Evolutionary conservation across 1,140 invertebrate genomes (phyloP), one percentile per base, ranked within the genome.

Genomic region (Papilio polytes): DNA sequence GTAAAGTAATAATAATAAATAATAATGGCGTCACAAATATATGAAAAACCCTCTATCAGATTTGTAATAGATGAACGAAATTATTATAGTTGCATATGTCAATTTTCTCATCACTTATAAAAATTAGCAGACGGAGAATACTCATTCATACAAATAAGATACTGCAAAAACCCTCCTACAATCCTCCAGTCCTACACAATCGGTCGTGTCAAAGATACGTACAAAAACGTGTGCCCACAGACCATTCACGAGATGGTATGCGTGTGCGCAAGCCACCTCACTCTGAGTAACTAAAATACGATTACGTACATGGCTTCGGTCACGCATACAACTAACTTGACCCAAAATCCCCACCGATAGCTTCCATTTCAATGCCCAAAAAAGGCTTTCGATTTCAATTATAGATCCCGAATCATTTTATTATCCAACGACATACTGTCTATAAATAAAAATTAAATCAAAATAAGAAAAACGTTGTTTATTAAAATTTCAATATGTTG

Each of bases 291-390:
- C 22, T 70, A 66, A 66, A 31, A 26, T 70, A 1, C 26, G 26
- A 31, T 70, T 70, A 31, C 48, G 46, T 18, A 56, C 74, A 76
- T 76, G 74, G 13, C 44, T 76, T 53, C 15, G 48, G 74, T 76
- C 74, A 76, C 74, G 74, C 20, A 22, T 53, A 22, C 74, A 76
- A 53, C 74, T 31, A 51, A 76, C 74, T 51, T 76, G 74, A 76
- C 74, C 74, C 74, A 26, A 76, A 76, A 76, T 51, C 74, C 74
- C 44, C 74, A 76, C 74, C 44, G n/a, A 41, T 44, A 22, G 41
- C 10, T 76, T 18, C 15, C 63, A 31, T 76, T 51, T 18, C 22
- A 6, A 53, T 51, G 74, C 41, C 44, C 48, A 22, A 76, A 76
- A 46, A 51, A 70, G 63, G 22, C 26, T 70, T 70, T 70, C 63